Evolutionary conservation across 2,797 vertebrate species (phyloP), one percentile per base, ranked within the genome.

Genomic region (Epinephelus malabaricus): DNA sequence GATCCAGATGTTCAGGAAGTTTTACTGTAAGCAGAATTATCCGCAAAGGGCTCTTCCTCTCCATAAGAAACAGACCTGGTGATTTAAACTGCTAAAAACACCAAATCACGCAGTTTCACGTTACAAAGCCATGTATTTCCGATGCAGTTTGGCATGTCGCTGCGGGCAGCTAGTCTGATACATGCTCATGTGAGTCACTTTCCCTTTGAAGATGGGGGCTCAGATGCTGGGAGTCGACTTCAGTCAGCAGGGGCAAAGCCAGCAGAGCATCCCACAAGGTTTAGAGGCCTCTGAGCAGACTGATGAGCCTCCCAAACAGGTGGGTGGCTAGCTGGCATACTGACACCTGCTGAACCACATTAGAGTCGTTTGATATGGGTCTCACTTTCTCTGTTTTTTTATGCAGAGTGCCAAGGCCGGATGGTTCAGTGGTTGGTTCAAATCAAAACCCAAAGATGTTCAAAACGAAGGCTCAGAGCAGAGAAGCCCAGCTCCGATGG

Each of bases 361-460:
- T 6, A 30, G 5, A 50, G 45, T 54, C 2, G 7, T 43, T 53
- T 53, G n/a, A 74, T 38, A 6, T 13, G 6, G 12, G 5, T 50
- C 8, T 49, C 3, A 21, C 47, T 62, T 61, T 75, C 19, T 45
- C 30, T 70, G 1, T 81, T 8, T 70, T 80, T 80, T n/a, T 19
- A 61, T 62, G 30, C 82, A 95, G 94, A 78, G 60, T 70, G n/a
- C 88, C 25, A 93, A 92, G 47, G 60, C 69, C 0, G 92, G 94
- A 8, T 96, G 95, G 95, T 95, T 96, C 66, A 92, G 94, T 12
- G 85, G 94, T 12, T 95, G 95, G 95, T 96, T 96, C 77, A 91
- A 84, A 66, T 91, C 93, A 3, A 94, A 93, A 73, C 78, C 92
- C 45, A 91, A 86, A 84, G 82, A 90, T 12, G 47, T 43, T 25